Percentiles rank a stretch among this genome's conserved stretches.
phyloP scores from a whole-genome alignment of 2,113 vertebrate species.

The Phoenicopterus ruber region DNA sequence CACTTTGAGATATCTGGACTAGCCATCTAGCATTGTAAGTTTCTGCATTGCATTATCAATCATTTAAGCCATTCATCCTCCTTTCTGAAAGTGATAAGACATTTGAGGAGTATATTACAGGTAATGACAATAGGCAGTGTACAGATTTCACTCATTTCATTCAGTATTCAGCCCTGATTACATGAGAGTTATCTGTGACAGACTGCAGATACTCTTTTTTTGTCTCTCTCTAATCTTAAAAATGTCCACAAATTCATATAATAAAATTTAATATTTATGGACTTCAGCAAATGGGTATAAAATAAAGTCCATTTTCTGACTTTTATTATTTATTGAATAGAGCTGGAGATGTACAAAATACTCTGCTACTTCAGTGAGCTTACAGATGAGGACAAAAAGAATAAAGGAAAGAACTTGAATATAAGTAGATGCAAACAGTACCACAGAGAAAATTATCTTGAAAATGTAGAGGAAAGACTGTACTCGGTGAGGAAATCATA shows the following conservation, averaged over 20 bases:
- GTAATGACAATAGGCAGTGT: background rate
- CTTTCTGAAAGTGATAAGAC: background rate
- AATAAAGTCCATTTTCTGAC: background rate
- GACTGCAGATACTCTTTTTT: background rate
- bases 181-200: background rate
- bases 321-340: background rate
- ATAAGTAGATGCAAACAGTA: background rate
- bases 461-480: background rate
- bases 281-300: background rate
- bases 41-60: background rate
- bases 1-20: background rate
- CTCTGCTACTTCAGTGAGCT: background rate
- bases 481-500: background rate
- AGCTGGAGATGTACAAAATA: background rate
- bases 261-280: background rate
- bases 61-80: background rate
- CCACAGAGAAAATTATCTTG: background rate
- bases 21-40: background rate
- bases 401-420: background rate
- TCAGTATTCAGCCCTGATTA: background rate
- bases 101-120: background rate
- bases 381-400: background rate
- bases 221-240: background rate
- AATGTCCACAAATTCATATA: background rate
- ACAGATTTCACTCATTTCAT: background rate